Conservation (phyloP, 2,113 vertebrate species). For the Phyllostomus discolor region DNA sequence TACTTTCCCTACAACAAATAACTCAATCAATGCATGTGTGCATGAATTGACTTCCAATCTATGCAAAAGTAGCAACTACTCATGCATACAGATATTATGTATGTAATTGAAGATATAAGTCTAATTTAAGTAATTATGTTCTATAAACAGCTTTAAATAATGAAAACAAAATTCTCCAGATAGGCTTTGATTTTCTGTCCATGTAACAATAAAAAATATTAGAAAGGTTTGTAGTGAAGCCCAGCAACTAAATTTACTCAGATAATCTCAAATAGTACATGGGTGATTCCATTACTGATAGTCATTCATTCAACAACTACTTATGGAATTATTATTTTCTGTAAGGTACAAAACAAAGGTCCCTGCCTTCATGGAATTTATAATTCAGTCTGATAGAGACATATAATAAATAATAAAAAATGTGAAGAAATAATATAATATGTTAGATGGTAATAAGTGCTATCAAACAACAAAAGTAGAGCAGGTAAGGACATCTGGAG, state of each 20-base stretch:
- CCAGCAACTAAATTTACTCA: background rate
- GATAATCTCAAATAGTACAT: background rate
- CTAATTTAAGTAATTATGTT: background rate
- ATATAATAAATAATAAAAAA: background rate
- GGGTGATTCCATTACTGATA: background rate
- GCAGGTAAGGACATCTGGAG: background rate
- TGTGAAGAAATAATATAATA: background rate
- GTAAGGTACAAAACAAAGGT: background rate
- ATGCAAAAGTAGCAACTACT: background rate
- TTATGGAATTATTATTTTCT: background rate
- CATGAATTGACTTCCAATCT: background rate
- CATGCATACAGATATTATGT: background rate
- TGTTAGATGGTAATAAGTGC: background rate
- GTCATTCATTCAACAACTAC: background rate
- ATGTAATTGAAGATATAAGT: background rate
- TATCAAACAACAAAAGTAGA: background rate
- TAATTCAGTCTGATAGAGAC: background rate
- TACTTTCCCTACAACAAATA: background rate
- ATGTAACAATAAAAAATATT: background rate
- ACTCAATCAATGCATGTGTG: background rate
- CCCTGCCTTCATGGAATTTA: background rate
- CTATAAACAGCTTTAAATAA: background rate
- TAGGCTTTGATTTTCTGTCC: background rate
- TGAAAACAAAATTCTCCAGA: background rate
- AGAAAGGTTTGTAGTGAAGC: background rate